Base-by-base conservation (phyloP, 2,888 invertebrate genomes). In the Panzeria rudis region DNA sequence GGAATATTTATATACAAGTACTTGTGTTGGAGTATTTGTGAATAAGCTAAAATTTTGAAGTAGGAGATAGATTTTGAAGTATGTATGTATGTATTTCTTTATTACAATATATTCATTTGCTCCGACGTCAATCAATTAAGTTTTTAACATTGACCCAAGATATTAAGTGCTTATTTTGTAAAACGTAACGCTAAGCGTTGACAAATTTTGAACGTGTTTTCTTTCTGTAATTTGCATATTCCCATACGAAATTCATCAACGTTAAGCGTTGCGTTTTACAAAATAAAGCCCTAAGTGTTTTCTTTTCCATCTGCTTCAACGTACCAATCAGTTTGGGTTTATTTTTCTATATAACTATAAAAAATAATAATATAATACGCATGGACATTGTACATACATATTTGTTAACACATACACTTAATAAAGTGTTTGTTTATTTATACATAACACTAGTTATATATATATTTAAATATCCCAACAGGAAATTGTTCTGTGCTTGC, bases 91-190 rank as follows among this genome's bases (percentile, higher is more conserved):
- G n/a, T 35, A 68, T 72, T 78, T 69, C 68, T 69, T 68, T 59
- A 81, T 82, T 75, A 75, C 72, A 82, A 75, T 82, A 85, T 85
- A 82, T 82, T 50, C 73, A 78, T 75, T 82, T 82, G 75, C 82
- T 78, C 73, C 78, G 44, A 82, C 85, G 78, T 85, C 77, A 85
- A 85, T 86, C 86, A 86, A 86, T 87, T 87, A 87, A 85, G 86
- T 83, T 86, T 86, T 86, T 86, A 87, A 82, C 87, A 86, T 87
- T 87, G 87, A 86, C 84, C 87, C 86, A 85, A 86, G 84, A 75
- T 79, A 80, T 79, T 84, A 84, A 84, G n/a, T n/a, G n/a, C n/a
- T n/a, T n/a, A n/a, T n/a, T n/a, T n/a, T n/a, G n/a, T n/a, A n/a
- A n/a, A n/a, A n/a, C n/a, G n/a, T n/a, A n/a, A n/a, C n/a, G n/a